phyloP scores from a whole-genome alignment of 1,140 invertebrate species.

The Centruroides sculpturatus region DNA sequence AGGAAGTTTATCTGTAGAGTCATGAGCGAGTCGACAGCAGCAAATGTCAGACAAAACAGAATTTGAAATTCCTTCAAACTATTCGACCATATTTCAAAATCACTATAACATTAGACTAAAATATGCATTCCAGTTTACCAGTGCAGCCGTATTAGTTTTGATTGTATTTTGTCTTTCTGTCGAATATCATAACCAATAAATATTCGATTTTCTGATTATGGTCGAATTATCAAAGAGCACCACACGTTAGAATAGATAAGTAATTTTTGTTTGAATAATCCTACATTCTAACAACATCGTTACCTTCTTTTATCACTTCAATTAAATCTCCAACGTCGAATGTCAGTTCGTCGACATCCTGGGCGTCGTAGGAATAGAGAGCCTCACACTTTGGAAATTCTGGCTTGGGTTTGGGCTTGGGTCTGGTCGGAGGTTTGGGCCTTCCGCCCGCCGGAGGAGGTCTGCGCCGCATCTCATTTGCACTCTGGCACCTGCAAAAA shows the following conservation, averaged over 20 bases:
- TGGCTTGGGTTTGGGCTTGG: slow-evolving; percentile 30
- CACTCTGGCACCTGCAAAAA: slow-evolving; percentile 27
- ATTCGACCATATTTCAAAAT: too few species aligned
- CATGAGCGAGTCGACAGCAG: too few species aligned
- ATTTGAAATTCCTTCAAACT: too few species aligned
- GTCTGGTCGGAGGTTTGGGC: slow-evolving; percentile 20
- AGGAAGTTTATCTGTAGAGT: too few species aligned
- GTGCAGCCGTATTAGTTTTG: too few species aligned
- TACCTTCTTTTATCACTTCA: slow-evolving; percentile 49
- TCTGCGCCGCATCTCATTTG: slow-evolving; percentile 15
- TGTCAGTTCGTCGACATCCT: slow-evolving; percentile 50
- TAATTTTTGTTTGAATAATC: too few species aligned
- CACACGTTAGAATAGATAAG: background rate
- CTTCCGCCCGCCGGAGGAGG: slow-evolving; percentile 23
- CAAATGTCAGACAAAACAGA: too few species aligned
- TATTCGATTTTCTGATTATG: too few species aligned
- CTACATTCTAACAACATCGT: slow-evolving; percentile 7
- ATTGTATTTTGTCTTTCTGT: too few species aligned
- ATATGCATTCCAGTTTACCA: too few species aligned
- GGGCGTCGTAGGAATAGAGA: slow-evolving; percentile 49
- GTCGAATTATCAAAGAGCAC: background rate
- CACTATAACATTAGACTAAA: too few species aligned
- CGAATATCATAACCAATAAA: too few species aligned
- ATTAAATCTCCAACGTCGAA: slow-evolving; percentile 47
- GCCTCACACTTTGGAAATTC: slow-evolving; percentile 40